Evolutionary conservation across 2,888 invertebrate genomes (phyloP), one percentile per base, ranked within the genome.

Genomic region (Brenthis daphne): DNA sequence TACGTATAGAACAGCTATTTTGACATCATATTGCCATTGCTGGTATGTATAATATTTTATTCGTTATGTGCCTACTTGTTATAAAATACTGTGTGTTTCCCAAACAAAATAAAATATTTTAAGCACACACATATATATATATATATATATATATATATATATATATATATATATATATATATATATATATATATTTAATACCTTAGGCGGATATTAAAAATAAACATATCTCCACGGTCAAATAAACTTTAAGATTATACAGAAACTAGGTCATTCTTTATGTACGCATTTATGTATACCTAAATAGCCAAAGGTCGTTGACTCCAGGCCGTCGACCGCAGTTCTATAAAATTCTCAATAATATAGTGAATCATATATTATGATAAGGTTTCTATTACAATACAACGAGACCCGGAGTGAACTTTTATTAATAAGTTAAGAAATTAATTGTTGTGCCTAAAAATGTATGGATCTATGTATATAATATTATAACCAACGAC

Each of bases 281-380:
- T 61, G 16, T 56, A 51, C 24, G 24, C 24, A 56, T 63, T 55
- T 65, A 69, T 64, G 57, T 61, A 71, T 64, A 64, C 56, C 58
- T 66, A 71, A 71, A 75, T 73, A 66, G 67, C 66, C 55, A 8
- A 53, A 69, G 75, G 71, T 67, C 73, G 57, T 69, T 71, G 74
- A 77, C 76, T 64, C 50, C 5, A 24, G 76, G 72, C 65, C 75
- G 64, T 74, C 67, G 75, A 71, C 75, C 74, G 73, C 70, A 57
- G 67, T 68, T 61, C 61, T 72, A 65, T 67, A 58, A 61, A 67
- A 67, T 67, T 60, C 20, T 64, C 48, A 67, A 69, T 69, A 69
- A 61, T 61, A 61, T 14, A 29, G 48, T 67, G 64, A 69, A 54
- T 67, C 54, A 57, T 69, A 57, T 51, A 64, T 43, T 50, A 14